phyloP scores from a whole-genome alignment of 2,888 invertebrate species.

The Spilarctia lutea region DNA sequence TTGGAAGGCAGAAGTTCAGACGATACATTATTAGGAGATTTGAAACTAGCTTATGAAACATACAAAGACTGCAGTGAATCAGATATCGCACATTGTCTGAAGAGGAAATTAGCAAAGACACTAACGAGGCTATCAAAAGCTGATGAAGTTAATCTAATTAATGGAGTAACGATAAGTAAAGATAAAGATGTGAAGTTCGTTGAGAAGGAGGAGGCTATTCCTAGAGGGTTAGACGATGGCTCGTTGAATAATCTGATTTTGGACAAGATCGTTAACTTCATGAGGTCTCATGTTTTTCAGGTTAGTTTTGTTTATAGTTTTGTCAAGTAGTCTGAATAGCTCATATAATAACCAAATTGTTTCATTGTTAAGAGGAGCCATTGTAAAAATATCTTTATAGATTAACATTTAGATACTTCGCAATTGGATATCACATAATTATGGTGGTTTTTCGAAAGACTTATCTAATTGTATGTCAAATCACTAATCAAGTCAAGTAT shows the following conservation, averaged over 20 bases:
- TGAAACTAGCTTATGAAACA: constrained; percentile 91
- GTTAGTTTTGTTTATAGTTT: constrained; percentile 63
- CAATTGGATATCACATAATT: background rate
- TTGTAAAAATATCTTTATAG: too few species aligned
- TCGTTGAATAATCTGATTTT: constrained; percentile 91
- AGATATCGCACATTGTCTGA: constrained; percentile 91
- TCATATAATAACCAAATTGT: background rate
- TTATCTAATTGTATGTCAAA: background rate
- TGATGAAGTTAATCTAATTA: constrained; percentile 89
- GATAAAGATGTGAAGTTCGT: constrained; percentile 84
- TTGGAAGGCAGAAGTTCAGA: constrained; percentile 79
- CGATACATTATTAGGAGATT: constrained; percentile 87
- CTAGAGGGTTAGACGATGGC: constrained; percentile 90
- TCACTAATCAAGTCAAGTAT: background rate
- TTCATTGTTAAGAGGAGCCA: too few species aligned
- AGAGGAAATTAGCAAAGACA: constrained; percentile 92
- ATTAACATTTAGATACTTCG: background rate
- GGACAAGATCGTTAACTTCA: constrained; percentile 90
- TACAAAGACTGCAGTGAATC: constrained; percentile 93
- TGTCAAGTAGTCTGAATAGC: background rate
- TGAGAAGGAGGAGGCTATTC: constrained; percentile 90
- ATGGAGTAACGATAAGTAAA: constrained; percentile 92
- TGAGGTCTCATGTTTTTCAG: constrained; percentile 93
- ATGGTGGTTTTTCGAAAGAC: too few species aligned
- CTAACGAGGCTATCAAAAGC: constrained; percentile 90